These are phyloP conservation scores for Grammomys dolichurus DNA, from an alignment of 2,113 vertebrate species.

Conservation along the genomic window DNA sequence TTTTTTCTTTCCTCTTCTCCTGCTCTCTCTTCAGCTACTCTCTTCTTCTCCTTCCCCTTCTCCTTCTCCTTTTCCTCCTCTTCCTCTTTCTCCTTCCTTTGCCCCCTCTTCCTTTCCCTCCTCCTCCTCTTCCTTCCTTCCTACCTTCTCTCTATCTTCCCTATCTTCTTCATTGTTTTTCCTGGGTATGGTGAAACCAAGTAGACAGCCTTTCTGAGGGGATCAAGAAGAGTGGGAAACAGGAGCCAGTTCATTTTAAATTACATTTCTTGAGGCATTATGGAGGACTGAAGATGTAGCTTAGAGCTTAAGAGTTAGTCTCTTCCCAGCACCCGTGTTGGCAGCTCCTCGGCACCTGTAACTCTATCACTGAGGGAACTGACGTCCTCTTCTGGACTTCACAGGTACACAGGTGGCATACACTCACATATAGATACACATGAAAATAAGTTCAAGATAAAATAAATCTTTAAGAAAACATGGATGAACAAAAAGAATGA, in stretches of 20 bases:
- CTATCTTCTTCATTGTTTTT: not conserved
- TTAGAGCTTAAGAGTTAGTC: not conserved
- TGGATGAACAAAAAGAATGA: conserved; percentile 32
- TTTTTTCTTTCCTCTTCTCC: not conserved
- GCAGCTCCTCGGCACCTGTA: not conserved
- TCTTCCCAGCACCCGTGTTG: not conserved
- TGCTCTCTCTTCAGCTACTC: not conserved
- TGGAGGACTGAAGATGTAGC: not conserved
- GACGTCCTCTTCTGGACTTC: not conserved
- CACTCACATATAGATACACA: not conserved
- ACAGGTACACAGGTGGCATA: not conserved
- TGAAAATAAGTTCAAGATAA: not conserved
- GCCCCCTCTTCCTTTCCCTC: too few relatives aligned
- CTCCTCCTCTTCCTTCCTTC: not conserved
- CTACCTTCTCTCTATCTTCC: not conserved
- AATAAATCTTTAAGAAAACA: not conserved
- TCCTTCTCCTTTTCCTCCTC: not conserved
- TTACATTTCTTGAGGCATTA: not conserved
- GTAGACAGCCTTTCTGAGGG: not conserved
- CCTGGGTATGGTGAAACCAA: not conserved
- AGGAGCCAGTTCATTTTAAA: not conserved
- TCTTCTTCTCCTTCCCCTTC: not conserved
- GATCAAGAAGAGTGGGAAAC: not conserved
- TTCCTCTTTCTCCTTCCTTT: too few relatives aligned
- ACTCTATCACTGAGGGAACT: not conserved